Evolutionary conservation across 2,888 invertebrate genomes (phyloP).

Genomic region (Heteromurus nitidus): DNA sequence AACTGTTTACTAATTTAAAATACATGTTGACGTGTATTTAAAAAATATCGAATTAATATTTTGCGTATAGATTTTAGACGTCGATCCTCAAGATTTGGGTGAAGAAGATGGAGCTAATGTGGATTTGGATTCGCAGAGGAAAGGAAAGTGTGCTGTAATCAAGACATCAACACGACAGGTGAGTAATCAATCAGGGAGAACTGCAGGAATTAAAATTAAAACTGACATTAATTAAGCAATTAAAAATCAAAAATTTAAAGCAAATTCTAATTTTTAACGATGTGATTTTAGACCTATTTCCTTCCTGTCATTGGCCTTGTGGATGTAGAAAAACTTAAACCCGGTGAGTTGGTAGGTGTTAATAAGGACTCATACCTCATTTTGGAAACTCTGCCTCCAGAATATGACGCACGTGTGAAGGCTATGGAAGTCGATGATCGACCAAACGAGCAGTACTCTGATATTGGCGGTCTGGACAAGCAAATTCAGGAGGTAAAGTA

Average conservation of each 20-base stretch:
- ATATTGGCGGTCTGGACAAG: conserved; percentile 99
- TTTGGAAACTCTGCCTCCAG: conserved; percentile 96
- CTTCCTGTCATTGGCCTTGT: conserved; percentile 98
- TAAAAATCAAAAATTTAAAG: too few species aligned
- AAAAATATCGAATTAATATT: conserved; percentile 3
- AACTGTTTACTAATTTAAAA: conserved; percentile 1
- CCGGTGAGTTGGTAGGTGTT: conserved; percentile 95
- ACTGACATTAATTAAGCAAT: not conserved
- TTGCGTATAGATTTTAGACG: conserved; percentile 85
- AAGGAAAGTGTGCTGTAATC: conserved; percentile 99
- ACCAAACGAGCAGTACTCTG: conserved; percentile 99
- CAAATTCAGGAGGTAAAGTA: conserved; percentile 86
- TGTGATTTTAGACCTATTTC: conserved; percentile 93
- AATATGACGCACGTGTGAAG: conserved; percentile 98
- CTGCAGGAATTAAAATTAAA: too few species aligned
- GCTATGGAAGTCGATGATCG: conserved; percentile 99
- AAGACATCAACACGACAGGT: conserved; percentile 96
- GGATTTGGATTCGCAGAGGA: conserved; percentile 97
- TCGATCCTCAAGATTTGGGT: conserved; percentile 95
- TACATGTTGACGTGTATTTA: not conserved
- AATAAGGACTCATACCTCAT: conserved; percentile 99
- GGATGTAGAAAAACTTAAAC: conserved; percentile 97
- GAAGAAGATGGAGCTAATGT: conserved; percentile 99
- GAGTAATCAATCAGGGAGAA: conserved; percentile 25
- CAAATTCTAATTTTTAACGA: not conserved